These are phyloP conservation scores for Macrostomum cliftonense DNA, from an alignment of 2,888 invertebrate species.

Conservation along the genomic window DNA sequence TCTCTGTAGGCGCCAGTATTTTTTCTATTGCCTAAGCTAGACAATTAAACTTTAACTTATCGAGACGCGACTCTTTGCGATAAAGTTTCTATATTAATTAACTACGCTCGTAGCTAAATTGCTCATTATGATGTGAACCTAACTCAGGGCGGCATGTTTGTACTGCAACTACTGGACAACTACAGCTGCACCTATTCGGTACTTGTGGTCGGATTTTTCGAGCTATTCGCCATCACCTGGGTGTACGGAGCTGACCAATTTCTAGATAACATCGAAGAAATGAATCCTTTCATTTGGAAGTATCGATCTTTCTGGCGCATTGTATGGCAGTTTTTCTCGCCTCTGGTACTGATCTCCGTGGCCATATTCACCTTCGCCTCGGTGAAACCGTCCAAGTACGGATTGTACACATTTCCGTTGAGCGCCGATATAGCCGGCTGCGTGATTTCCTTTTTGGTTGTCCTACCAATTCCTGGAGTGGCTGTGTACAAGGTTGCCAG, in stretches of 20 bases:
- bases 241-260: slow-evolving; percentile 42
- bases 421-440: slow-evolving; percentile 56
- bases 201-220: slow-evolving; percentile 44
- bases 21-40: too few relatives aligned
- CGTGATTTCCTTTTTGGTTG: slow-evolving; percentile 51
- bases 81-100: too few relatives aligned
- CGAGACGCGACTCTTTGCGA: too few relatives aligned
- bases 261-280: slow-evolving; percentile 40
- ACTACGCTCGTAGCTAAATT: too few relatives aligned
- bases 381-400: slow-evolving; percentile 49
- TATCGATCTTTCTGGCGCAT: too few relatives aligned
- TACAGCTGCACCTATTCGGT: slow-evolving; percentile 42
- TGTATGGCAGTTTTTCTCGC: too few relatives aligned
- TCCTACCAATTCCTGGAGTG: slow-evolving; percentile 51
- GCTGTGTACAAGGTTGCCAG: slow-evolving; percentile 39
- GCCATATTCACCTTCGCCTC: slow-evolving; percentile 52
- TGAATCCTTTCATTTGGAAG: slow-evolving; percentile 18
- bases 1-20: too few relatives aligned
- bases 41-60: too few relatives aligned
- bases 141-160: slow-evolving; percentile 37
- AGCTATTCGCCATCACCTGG: slow-evolving; percentile 41
- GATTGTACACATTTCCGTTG: slow-evolving; percentile 48
- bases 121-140: too few relatives aligned
- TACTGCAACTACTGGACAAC: slow-evolving; percentile 41
- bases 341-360: too few relatives aligned